phyloP scores from a whole-genome alignment of 2,797 vertebrate genomes.

The Sebastolobus alascanus region DNA sequence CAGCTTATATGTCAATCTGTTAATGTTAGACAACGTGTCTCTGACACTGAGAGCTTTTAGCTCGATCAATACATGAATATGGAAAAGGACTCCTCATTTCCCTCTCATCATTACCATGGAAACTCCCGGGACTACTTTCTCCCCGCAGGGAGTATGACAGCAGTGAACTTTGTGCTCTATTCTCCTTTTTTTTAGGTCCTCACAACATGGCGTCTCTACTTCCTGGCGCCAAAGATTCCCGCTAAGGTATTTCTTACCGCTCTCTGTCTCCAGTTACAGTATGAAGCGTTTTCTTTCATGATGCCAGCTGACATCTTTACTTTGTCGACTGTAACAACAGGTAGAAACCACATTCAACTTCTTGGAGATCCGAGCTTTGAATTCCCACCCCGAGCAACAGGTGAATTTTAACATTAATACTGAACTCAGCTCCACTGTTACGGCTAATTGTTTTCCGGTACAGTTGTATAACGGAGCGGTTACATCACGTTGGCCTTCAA shows the following conservation, averaged over 20 bases:
- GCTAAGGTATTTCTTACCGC: conserved; percentile 76
- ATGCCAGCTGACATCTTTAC: not conserved
- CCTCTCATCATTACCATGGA: conserved; percentile 64
- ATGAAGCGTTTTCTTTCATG: not conserved
- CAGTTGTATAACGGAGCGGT: conserved; percentile 23
- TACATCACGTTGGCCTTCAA: conserved; percentile 46
- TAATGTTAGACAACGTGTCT: conserved; percentile 40
- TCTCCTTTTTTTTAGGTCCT: conserved; percentile 80
- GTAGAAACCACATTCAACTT: conserved; percentile 91
- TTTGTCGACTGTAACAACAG: conserved; percentile 67
- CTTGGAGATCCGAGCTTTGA: conserved; percentile 89
- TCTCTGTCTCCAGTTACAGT: not conserved
- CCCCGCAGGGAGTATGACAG: conserved; percentile 25
- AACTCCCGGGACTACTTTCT: conserved; percentile 57
- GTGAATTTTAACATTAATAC: conserved; percentile 64
- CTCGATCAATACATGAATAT: conserved; percentile 64
- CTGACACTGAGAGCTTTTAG: conserved; percentile 65
- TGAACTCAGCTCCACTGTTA: not conserved
- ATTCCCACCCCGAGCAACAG: conserved; percentile 88
- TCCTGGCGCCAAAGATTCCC: conserved; percentile 87
- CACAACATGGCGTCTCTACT: conserved; percentile 89
- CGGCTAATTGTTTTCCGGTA: not conserved
- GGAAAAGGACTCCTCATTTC: conserved; percentile 38
- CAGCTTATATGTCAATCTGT: conserved; percentile 37
- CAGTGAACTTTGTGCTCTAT: conserved; percentile 57